Base-by-base conservation (phyloP, 2,888 invertebrate species). In the Anagyrus pseudococci region DNA sequence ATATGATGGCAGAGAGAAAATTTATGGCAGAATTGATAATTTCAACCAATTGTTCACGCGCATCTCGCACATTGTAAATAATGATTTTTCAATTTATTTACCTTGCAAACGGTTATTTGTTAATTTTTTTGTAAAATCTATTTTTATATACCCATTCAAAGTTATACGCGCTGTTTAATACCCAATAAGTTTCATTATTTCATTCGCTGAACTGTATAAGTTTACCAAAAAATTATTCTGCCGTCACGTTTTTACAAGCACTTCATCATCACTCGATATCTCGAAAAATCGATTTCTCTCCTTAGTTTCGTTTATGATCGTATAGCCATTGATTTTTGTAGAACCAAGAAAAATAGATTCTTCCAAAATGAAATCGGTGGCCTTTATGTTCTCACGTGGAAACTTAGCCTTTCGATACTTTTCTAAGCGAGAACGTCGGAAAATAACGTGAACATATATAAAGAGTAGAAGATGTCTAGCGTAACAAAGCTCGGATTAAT, bases 381-480 rank as follows among this genome's bases (percentile, higher is more conserved):
- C 49, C 25, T 55, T 61, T 55, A 13, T 20, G 19, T 61, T 61
- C 6, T 37, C 49, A 37, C 43, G 33, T 22, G 17, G 25, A 56
- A 52, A 52, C 56, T 50, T 52, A 52, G 62, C 62, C 56, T 62
- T 62, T 62, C 56, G 62, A 61, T 62, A 62, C 62, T 62, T 62
- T 62, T 62, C 52, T 61, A 61, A 56, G 19, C 41, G 41, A n/a
- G 37, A 44, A 46, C 33, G 8, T 15, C 10, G 33, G 2, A 37
- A 37, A 37, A 29, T 29, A 37, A 15, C 10, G 33, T 13, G 33
- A 13, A 37, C 15, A 37, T 37, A 37, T 2, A 37, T 37, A 55
- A 54, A 33, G 3, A 7, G 19, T 49, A 60, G 47, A 41, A 33
- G 4, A 49, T 43, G 41, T 17, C 25, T 29, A 10, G 29, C 29